These are phyloP conservation scores for Brenthis hecate DNA, from an alignment of 2,888 invertebrate species.

Conservation along the genomic window DNA sequence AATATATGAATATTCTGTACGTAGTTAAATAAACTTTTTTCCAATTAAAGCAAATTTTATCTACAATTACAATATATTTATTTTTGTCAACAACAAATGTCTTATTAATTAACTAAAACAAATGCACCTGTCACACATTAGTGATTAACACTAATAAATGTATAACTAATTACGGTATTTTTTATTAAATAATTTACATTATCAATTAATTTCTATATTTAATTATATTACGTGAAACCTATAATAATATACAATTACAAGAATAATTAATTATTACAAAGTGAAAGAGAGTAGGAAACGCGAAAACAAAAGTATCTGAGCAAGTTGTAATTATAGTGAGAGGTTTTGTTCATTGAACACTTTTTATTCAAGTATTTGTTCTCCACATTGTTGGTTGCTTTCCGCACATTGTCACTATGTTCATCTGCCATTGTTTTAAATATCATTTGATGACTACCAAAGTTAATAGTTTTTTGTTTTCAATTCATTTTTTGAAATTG, in stretches of 20 bases:
- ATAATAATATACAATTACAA: constrained; percentile 18
- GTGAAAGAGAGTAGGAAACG: constrained; percentile 57
- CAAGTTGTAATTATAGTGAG: constrained; percentile 70
- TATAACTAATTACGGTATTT: too few relatives aligned
- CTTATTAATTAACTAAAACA: too few relatives aligned
- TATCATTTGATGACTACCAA: constrained; percentile 13
- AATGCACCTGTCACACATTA: too few relatives aligned
- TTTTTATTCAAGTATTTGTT: constrained; percentile 56
- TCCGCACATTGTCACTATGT: constrained; percentile 65
- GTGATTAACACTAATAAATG: too few relatives aligned
- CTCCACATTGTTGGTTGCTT: constrained; percentile 49
- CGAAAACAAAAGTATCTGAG: constrained; percentile 72
- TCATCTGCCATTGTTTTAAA: constrained; percentile 21
- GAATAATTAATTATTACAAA: constrained; percentile 38
- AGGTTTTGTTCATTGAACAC: constrained; percentile 61
- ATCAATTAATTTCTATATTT: too few relatives aligned
- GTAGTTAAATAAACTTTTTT: background rate
- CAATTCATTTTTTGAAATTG: background rate
- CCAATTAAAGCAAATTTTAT: constrained; percentile 1
- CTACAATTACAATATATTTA: background rate
- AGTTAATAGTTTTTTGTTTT: background rate
- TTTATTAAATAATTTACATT: too few relatives aligned
- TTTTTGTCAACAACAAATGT: too few relatives aligned
- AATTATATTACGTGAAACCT: background rate
- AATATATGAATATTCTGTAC: constrained; percentile 13